These are phyloP conservation scores for Drosophila rhopaloa DNA, from an alignment of 1,140 invertebrate species.

Conservation along the genomic window DNA sequence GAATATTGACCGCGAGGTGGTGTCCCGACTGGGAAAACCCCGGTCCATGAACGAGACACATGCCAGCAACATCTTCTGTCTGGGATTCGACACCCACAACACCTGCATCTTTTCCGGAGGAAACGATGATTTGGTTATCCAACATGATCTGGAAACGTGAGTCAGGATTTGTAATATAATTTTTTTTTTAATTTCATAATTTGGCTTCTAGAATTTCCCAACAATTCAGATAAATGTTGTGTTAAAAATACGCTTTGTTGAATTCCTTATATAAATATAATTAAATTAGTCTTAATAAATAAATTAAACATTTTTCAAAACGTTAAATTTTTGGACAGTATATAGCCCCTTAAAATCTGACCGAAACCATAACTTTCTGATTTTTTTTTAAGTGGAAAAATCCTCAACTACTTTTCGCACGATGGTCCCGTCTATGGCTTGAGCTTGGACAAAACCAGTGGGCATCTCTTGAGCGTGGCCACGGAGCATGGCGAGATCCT, in stretches of 20 bases:
- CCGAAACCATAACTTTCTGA: too few species aligned
- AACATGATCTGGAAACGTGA: conserved; percentile 93
- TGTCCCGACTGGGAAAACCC: conserved; percentile 88
- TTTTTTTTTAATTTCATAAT: too few species aligned
- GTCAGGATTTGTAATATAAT: neutral
- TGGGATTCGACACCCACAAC: conserved; percentile 93
- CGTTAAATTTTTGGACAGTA: too few species aligned
- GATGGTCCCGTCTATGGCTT: conserved; percentile 96
- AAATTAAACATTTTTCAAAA: neutral
- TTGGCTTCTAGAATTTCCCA: too few species aligned
- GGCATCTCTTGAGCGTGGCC: conserved; percentile 93
- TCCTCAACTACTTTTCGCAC: conserved; percentile 92
- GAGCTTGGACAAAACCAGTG: conserved; percentile 93
- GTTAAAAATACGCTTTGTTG: too few species aligned
- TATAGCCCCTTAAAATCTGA: too few species aligned
- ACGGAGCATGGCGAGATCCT: conserved; percentile 95
- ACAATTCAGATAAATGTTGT: too few species aligned
- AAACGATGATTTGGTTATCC: conserved; percentile 96
- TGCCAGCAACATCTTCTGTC: conserved; percentile 96
- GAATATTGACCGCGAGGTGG: conserved; percentile 92
- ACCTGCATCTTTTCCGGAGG: conserved; percentile 95
- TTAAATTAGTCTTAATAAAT: too few species aligned
- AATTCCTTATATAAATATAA: too few species aligned
- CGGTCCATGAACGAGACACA: conserved; percentile 92
- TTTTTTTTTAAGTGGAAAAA: conserved; percentile 86